phyloP scores from a whole-genome alignment of 64 coral and sea anemone genomes.

The Catalaphyllia jardinei region DNA sequence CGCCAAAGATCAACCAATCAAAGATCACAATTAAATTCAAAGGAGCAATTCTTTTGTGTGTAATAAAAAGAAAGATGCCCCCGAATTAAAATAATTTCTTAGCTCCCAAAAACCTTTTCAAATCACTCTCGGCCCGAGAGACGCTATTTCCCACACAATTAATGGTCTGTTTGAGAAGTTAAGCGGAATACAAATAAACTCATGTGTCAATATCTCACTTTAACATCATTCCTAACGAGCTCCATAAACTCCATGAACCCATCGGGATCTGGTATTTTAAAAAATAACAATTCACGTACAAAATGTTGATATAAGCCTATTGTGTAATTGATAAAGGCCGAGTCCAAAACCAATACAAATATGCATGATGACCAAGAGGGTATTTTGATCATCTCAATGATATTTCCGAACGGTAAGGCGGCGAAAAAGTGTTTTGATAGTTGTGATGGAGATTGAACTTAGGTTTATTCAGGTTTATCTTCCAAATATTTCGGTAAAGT shows the following conservation, averaged over 20 bases:
- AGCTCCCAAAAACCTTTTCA: background rate
- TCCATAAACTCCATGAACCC: background rate
- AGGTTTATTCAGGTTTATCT: background rate
- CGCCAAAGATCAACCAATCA: slow-evolving; percentile 28
- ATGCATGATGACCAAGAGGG: background rate
- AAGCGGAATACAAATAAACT: slow-evolving; percentile 17
- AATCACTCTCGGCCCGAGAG: background rate
- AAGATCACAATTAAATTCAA: background rate
- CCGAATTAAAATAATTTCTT: background rate
- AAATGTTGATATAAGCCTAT: slow-evolving; percentile 15
- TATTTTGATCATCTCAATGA: background rate
- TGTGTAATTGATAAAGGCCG: background rate
- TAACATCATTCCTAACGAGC: background rate
- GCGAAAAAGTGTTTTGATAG: background rate
- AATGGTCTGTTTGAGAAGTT: background rate
- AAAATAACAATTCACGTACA: background rate
- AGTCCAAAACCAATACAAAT: background rate
- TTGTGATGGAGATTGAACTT: background rate
- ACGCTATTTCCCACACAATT: background rate
- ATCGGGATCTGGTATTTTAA: background rate
- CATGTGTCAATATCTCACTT: background rate
- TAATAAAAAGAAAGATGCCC: background rate
- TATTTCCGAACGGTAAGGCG: background rate
- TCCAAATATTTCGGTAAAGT: background rate
- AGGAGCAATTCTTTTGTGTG: background rate